Evolutionary conservation across 2,113 vertebrate species (phyloP), one percentile per base, ranked within the genome.

Genomic region (Emydura subglobosa): DNA sequence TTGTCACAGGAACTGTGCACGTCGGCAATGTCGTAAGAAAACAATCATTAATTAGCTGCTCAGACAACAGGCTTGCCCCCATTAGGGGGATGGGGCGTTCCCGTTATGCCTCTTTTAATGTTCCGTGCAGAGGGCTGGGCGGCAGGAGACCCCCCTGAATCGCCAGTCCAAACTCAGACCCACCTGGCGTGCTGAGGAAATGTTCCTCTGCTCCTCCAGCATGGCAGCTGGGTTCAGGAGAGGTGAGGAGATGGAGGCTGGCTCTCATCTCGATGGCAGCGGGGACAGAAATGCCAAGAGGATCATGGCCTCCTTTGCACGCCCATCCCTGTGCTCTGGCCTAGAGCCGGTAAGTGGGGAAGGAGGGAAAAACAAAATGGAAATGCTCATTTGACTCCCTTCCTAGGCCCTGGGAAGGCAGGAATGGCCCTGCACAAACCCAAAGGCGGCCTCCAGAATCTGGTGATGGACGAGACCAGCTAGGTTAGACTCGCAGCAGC

Each of bases 1-100:
- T 94, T 82, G 11, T 97, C 97, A 96, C 97, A 78, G 0, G 0
- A 94, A 88, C 22, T 87, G 93, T 94, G 84, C 0, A 0, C 42
- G 81, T 61, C 14, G 3, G 47, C 1, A 79, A 87, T 17, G 61
- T 86, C 76, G 8, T 83, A 82, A 90, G 95, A 83, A 95, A 95
- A 96, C 89, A 61, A 88, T 51, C 88, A 83, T 94, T 97, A 95
- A 97, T 97, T 96, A 95, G 94, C 51, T 83, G 42, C 0, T 3
- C 88, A 82, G 65, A 51, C 78, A 94, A 94, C 11, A 42, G 89
- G 89, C 61, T 13, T 12, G 1, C 91, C 83, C 54, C 86, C 29
- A 68, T 49, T 2, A 1, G 1, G 54, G 90, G 61, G 10, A 7
- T 0, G 5, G 61, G 82, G 91, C 74, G 3, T 17, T 3, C 54